Evolutionary conservation across 2,797 vertebrate genomes (phyloP).

Genomic region (Clarias pachynema): DNA sequence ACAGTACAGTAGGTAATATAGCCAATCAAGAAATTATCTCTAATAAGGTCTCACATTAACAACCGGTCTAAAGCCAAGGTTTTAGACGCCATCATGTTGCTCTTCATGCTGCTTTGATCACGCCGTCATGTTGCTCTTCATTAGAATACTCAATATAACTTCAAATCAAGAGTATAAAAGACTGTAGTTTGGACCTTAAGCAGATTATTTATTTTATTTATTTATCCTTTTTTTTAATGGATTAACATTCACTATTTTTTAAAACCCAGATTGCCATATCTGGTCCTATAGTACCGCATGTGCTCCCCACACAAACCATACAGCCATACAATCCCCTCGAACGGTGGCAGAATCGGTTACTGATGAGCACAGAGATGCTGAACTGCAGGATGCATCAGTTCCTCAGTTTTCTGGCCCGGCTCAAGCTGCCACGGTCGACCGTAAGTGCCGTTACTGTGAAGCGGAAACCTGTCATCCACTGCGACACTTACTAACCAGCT

Average conservation of each 20-base stretch:
- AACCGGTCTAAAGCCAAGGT: not conserved
- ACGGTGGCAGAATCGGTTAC: not conserved
- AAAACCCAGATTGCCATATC: not conserved
- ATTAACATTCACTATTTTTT: not conserved
- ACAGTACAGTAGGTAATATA: no score
- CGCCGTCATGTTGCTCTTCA: not conserved
- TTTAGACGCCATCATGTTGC: not conserved
- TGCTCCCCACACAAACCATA: not conserved
- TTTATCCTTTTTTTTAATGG: not conserved
- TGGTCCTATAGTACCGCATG: not conserved
- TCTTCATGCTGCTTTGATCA: not conserved
- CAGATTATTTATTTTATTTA: no score
- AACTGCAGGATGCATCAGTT: not conserved
- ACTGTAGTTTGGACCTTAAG: no score
- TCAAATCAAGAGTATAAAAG: no score
- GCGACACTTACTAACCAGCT: conserved; percentile 8
- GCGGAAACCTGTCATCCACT: not conserved
- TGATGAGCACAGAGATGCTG: no score
- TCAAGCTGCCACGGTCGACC: not conserved
- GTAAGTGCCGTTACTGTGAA: not conserved
- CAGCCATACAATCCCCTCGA: not conserved
- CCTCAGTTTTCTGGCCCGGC: not conserved
- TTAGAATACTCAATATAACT: not conserved
- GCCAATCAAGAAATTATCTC: not conserved
- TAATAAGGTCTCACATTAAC: not conserved